Conservation (phyloP, 2,888 invertebrate genomes). For the Euzetes globulus region DNA sequence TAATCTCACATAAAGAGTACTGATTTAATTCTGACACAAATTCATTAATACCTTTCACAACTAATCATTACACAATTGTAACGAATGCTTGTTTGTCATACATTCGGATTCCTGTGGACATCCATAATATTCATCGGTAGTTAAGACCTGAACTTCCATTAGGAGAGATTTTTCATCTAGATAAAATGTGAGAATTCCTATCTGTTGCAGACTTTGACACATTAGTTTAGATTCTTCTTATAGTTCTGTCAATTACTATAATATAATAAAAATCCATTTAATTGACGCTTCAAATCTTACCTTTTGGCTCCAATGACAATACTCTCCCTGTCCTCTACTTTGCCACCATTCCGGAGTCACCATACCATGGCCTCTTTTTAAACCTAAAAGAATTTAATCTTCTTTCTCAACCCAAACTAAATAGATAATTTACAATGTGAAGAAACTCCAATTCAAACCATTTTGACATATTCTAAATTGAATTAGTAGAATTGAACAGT, state of each 20-base stretch:
- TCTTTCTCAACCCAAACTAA: too few relatives aligned
- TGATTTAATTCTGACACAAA: too few relatives aligned
- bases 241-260: constrained; percentile 53
- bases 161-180: constrained; percentile 56
- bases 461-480: too few relatives aligned
- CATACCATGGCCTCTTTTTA: constrained; percentile 64
- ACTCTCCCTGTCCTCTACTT: constrained; percentile 61
- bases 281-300: constrained; percentile 44
- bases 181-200: constrained; percentile 59
- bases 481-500: too few relatives aligned
- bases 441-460: too few relatives aligned
- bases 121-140: constrained; percentile 54
- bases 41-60: too few relatives aligned
- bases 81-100: constrained; percentile 41
- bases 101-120: constrained; percentile 56
- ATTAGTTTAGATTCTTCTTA: constrained; percentile 59
- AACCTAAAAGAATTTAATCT: constrained; percentile 56
- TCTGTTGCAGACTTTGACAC: constrained; percentile 51
- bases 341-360: constrained; percentile 72
- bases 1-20: constrained; percentile 9
- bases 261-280: not conserved
- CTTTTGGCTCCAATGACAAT: constrained; percentile 59
- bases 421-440: too few relatives aligned
- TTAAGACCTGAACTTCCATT: constrained; percentile 62
- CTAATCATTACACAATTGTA: too few relatives aligned